Evolutionary conservation across 2,888 invertebrate species (phyloP), one percentile per base, ranked within the genome.

Genomic region (Blomia tropicalis): DNA sequence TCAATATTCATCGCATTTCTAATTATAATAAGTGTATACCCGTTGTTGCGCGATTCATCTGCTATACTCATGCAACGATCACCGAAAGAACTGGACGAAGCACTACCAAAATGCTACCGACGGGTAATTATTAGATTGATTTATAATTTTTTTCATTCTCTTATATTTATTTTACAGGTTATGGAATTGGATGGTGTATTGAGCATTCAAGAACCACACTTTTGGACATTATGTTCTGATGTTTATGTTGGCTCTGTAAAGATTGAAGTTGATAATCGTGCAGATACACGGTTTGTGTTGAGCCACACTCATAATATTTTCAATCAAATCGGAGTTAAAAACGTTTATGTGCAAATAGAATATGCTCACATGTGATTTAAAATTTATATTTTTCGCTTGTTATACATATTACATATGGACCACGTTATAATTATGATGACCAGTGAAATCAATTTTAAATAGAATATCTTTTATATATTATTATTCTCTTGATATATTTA

Each of bases 161-260:
- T 59, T 59, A 44, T 68, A 17, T 22, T 30, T 14, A 19, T 23
- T 11, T 44, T 64, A n/a, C n/a, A 76, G 69, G 74, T 77, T 32
- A 86, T 85, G 54, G 77, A 90, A 66, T 75, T 95, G 62, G 87
- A 91, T 11, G 95, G 93, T 3, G 93, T 95, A 22, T 88, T 90
- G 73, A 87, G 90, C 64, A 89, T 95, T 22, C 75, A 93, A 71
- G 93, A 96, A 70, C 92, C 92, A 2, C 95, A 95, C 73, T 95
- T 96, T 76, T 96, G 95, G 95, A 96, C 95, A 17, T 78, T 96
- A 66, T 93, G 93, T 74, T 91, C 89, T 72, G 90, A 92, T 69
- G 82, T 87, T 64, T 91, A 84, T 73, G 84, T 93, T 1, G 95
- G 95, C 67, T 87, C 87, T 68, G 76, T 96, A 60, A 96, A 95